A percentile compares a stretch with the other conserved stretches of the same genome.
These are phyloP conservation scores for Leiothrix lutea DNA, from an alignment of 2,113 vertebrate species.

Conservation along the genomic window DNA sequence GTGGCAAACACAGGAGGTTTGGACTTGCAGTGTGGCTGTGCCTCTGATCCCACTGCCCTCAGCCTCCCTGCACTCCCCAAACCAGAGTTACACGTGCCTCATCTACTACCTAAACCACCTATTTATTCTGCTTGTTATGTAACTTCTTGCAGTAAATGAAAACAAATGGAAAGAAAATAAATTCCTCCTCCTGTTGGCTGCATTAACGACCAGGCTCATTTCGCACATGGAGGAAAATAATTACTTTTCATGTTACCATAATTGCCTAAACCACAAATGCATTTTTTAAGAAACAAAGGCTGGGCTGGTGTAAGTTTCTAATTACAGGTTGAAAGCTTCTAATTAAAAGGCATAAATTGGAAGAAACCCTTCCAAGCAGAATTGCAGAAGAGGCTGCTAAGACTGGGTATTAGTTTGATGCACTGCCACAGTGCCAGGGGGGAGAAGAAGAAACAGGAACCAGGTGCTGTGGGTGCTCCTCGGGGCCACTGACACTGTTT, in stretches of 20 bases:
- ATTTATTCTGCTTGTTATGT: not conserved
- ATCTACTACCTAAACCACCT: not conserved
- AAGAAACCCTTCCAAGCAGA: slow-evolving; percentile 39
- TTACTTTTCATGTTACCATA: slow-evolving; percentile 58
- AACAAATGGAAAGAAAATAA: not conserved
- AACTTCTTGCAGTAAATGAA: not conserved
- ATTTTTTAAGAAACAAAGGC: slow-evolving; percentile 61
- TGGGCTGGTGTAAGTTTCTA: slow-evolving; percentile 62
- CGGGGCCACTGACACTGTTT: fast-evolving
- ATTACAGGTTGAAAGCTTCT: slow-evolving; percentile 67
- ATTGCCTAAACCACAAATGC: slow-evolving; percentile 61
- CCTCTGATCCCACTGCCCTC: not conserved
- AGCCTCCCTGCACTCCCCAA: not conserved
- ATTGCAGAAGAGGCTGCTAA: not conserved
- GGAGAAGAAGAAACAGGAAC: not conserved
- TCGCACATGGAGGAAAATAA: slow-evolving; percentile 39
- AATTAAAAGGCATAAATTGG: slow-evolving; percentile 65
- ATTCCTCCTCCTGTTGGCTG: not conserved
- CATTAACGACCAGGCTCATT: not conserved
- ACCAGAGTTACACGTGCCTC: not conserved
- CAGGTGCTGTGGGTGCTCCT: not conserved
- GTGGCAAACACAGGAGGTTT: no score
- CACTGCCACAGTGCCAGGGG: not conserved
- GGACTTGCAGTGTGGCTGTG: not conserved
- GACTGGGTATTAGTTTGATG: not conserved